Evolutionary conservation across 2,797 vertebrate genomes (phyloP).

Genomic region (Cirrhinus molitorella): DNA sequence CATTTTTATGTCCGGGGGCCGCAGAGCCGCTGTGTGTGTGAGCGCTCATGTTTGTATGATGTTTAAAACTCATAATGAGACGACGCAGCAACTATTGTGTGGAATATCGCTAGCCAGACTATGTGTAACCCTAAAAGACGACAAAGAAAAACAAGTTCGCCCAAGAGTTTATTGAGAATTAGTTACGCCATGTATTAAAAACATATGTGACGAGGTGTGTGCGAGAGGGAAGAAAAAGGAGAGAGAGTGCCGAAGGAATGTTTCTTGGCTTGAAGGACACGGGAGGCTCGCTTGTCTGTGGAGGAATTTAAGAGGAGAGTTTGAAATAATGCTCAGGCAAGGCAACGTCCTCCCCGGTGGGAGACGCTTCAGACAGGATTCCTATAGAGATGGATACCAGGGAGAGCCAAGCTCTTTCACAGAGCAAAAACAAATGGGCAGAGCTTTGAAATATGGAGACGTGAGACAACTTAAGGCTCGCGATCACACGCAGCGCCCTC

Average conservation of each 20-base stretch:
- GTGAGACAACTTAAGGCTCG: slow-evolving; percentile 14
- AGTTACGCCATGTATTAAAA: slow-evolving; percentile 33
- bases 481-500: slow-evolving; percentile 54
- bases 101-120: slow-evolving; percentile 10
- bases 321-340: slow-evolving; percentile 70
- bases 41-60: slow-evolving; percentile 53
- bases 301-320: slow-evolving; percentile 71
- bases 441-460: slow-evolving; percentile 55
- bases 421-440: slow-evolving; percentile 60
- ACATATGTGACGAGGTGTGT: slow-evolving; percentile 49
- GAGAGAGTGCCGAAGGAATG: slow-evolving; percentile 37
- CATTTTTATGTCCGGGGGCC: slow-evolving; percentile 77
- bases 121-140: neutral
- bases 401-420: slow-evolving; percentile 67
- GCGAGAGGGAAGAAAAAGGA: slow-evolving; percentile 40
- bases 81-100: slow-evolving; percentile 45
- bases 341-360: slow-evolving; percentile 54
- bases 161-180: slow-evolving; percentile 46
- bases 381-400: slow-evolving; percentile 66
- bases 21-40: slow-evolving; percentile 61
- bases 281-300: slow-evolving; percentile 68
- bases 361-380: slow-evolving; percentile 64
- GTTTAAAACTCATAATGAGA: slow-evolving; percentile 43
- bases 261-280: slow-evolving; percentile 53
- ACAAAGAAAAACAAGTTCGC: slow-evolving; percentile 28